Evolutionary conservation across 2,113 vertebrate genomes (phyloP), one percentile per base, ranked within the genome.

Genomic region (Anas platyrhynchos): DNA sequence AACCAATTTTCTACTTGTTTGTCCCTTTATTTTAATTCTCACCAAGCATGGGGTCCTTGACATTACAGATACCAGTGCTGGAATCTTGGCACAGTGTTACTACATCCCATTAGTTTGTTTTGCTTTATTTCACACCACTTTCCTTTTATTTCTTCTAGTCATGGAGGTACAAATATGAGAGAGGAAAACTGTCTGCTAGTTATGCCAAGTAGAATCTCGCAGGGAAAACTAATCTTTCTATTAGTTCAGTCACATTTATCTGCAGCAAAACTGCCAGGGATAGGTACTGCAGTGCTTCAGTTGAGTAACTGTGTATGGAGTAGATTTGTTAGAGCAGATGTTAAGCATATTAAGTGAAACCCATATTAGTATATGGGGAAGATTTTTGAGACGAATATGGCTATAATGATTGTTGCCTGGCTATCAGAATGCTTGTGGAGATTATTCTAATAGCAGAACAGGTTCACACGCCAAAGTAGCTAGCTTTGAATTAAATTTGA

Each of bases 131-230:
- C 44, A 50, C 63, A n/a, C 25, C 6, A 2, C 16, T 93, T 6
- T 36, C 26, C 25, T 78, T 43, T 73, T 92, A 62, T 85, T 79
- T 31, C 7, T 91, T 77, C 31, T 48, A 59, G 44, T 83, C 41
- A 46, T 54, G 48, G 61, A 88, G 88, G 55, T 58, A 50, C 31
- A 91, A 62, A 86, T 62, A 29, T 74, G 54, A 89, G 81, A 92
- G 68, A 83, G 63, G 82, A 85, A 72, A 72, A 26, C n/a, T 90
- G 95, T 76, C 20, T 89, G 8, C 48, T 85, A 80, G 62, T 89
- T 16, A 9, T 32, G 72, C 43, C 67, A 94, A 58, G 23, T 38
- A 61, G 20, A 58, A 18, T 46, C 65, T 94, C 67, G 59, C 14
- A 71, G 56, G 61, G 41, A 86, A 41, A 88, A 10, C 16, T 63